Conservation (phyloP, 2,113 vertebrate species). For the Sturnira hondurensis region DNA sequence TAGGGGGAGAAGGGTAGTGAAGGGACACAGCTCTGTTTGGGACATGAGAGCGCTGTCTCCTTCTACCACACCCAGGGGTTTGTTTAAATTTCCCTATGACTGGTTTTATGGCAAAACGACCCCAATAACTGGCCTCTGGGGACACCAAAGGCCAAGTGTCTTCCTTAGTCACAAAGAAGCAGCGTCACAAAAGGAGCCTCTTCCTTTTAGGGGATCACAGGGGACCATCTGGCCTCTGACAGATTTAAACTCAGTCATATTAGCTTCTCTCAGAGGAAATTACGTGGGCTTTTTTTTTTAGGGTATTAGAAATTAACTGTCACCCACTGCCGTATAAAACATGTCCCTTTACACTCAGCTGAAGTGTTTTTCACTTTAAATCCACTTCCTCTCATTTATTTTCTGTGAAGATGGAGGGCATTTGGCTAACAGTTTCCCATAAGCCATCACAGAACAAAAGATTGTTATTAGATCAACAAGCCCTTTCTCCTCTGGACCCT, state of each 20-base stretch:
- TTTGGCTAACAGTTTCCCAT: conserved; percentile 46
- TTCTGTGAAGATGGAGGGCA: conserved; percentile 13
- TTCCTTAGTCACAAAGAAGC: background rate
- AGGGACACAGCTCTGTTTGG: background rate
- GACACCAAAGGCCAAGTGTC: background rate
- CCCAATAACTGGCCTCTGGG: background rate
- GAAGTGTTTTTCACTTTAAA: conserved; percentile 24
- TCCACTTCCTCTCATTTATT: conserved; percentile 20
- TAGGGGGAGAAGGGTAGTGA: background rate
- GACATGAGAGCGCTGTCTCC: background rate
- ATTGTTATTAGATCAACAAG: conserved; percentile 24
- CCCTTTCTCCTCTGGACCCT: background rate
- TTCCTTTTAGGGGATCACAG: background rate
- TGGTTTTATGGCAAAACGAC: background rate
- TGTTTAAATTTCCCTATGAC: background rate
- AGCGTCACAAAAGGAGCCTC: background rate
- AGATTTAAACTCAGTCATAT: background rate
- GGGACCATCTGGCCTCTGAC: background rate
- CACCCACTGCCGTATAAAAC: background rate
- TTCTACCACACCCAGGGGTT: background rate
- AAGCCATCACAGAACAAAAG: background rate
- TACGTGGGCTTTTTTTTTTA: background rate
- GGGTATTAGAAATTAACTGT: background rate
- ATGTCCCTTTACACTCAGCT: background rate
- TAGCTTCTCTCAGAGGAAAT: conserved; percentile 3